Conservation (phyloP, 2,797 vertebrate species). For the Uromys caudimaculatus region DNA sequence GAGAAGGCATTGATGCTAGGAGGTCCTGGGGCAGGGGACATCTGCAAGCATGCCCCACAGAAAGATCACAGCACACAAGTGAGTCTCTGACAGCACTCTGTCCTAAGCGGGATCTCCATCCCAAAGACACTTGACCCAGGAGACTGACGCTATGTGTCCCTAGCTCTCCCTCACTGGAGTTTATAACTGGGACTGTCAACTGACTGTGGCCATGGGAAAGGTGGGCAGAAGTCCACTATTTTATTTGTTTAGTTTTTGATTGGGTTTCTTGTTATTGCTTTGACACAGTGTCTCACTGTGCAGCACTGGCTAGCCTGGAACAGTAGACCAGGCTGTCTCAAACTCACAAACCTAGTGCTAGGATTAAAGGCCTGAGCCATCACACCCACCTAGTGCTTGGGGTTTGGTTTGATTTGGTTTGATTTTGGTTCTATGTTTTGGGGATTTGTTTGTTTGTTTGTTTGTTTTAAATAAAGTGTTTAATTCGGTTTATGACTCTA, state of each 20-base stretch:
- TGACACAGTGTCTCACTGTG: neutral
- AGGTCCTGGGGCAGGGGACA: neutral
- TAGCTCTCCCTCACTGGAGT: neutral
- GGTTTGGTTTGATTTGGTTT: neutral
- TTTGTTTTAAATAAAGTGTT: neutral
- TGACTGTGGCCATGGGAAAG: neutral
- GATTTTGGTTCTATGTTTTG: neutral
- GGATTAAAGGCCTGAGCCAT: neutral
- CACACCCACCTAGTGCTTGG: neutral
- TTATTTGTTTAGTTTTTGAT: neutral
- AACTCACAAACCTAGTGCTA: neutral
- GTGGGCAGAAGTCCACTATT: neutral
- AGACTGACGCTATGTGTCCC: neutral
- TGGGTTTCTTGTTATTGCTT: neutral
- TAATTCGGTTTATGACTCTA: neutral
- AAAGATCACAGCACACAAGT: neutral
- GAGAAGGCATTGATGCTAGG: neutral
- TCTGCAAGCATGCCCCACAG: neutral
- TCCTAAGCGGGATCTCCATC: neutral
- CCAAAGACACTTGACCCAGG: neutral
- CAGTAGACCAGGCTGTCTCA: neutral
- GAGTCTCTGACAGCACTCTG: neutral
- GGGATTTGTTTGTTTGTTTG: neutral
- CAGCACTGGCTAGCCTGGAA: neutral
- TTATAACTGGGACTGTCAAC: neutral